phyloP scores from a whole-genome alignment of 2,888 invertebrate species.

The Ferdinandea cuprea region DNA sequence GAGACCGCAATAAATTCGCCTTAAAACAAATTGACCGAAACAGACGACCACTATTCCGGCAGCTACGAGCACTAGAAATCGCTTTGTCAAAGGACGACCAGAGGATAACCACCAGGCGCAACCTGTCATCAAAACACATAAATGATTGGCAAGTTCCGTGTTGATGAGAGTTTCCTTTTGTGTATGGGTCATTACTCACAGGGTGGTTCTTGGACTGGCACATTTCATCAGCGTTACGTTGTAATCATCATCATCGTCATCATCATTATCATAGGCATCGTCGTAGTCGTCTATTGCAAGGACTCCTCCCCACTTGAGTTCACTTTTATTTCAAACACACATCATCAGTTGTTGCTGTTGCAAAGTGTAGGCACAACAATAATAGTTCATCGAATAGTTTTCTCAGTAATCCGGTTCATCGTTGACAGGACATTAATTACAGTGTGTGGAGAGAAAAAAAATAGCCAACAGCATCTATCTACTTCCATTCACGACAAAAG shows the following conservation, averaged over 20 bases:
- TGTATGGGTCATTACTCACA: slow-evolving; percentile 69
- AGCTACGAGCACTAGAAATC: slow-evolving; percentile 13
- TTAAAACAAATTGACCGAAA: slow-evolving; percentile 61
- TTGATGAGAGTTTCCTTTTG: slow-evolving; percentile 65
- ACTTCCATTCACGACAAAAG: slow-evolving; percentile 19
- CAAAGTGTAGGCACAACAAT: slow-evolving; percentile 25
- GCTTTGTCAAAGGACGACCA: slow-evolving; percentile 9
- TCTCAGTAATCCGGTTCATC: slow-evolving; percentile 2
- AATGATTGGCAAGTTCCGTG: slow-evolving; percentile 62
- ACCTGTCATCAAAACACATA: slow-evolving; percentile 52
- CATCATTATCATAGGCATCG: slow-evolving; percentile 3
- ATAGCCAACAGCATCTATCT: slow-evolving; percentile 23
- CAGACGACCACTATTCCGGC: slow-evolving; percentile 31
- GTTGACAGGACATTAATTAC: slow-evolving; percentile 43
- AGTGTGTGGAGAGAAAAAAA: slow-evolving; percentile 37
- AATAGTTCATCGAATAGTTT: slow-evolving; percentile 12
- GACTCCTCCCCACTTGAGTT: slow-evolving; percentile 27
- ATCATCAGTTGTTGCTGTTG: slow-evolving; percentile 26
- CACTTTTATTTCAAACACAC: slow-evolving; percentile 47
- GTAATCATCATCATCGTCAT: slow-evolving; percentile 28
- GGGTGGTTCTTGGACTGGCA: slow-evolving; percentile 12
- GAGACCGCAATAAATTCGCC: slow-evolving; percentile 66
- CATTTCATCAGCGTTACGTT: slow-evolving; percentile 42
- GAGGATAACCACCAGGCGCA: slow-evolving; percentile 34
- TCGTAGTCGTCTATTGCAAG: slow-evolving; percentile 17